These are phyloP conservation scores for Ia io DNA, from an alignment of 2,113 vertebrate species.

Conservation along the genomic window DNA sequence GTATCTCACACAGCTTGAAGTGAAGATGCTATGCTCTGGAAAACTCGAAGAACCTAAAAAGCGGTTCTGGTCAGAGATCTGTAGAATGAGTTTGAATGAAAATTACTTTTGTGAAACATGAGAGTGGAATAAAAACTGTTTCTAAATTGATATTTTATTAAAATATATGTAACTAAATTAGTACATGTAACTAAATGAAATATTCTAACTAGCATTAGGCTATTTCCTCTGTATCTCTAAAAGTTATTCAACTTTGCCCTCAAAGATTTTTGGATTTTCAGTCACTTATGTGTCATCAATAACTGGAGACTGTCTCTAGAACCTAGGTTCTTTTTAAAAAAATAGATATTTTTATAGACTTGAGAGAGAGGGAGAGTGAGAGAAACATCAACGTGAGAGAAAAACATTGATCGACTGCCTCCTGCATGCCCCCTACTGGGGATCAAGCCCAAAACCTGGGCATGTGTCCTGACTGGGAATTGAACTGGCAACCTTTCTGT, in stretches of 20 bases:
- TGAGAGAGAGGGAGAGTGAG: background rate
- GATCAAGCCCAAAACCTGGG: background rate
- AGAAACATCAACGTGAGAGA: background rate
- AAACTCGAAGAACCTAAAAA: background rate
- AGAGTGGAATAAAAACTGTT: constrained; percentile 6
- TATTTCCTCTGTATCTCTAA: background rate
- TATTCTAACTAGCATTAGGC: background rate
- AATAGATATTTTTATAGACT: background rate
- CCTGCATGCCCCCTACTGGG: background rate
- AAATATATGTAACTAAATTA: background rate
- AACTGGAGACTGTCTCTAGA: background rate
- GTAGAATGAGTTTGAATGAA: background rate
- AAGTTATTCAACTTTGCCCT: background rate
- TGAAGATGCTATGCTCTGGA: background rate
- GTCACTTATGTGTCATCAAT: background rate
- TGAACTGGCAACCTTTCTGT: background rate
- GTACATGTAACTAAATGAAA: background rate
- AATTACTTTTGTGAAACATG: background rate
- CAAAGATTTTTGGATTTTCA: background rate
- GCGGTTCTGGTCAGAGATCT: constrained; percentile 27
- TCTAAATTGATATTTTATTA: constrained; percentile 1
- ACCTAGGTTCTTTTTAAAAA: background rate
- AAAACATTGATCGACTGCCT: background rate
- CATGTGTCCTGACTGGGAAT: background rate
- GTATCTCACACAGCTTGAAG: background rate